phyloP scores from a whole-genome alignment of 2,113 vertebrate genomes.

The Motacilla tschutschensis region DNA sequence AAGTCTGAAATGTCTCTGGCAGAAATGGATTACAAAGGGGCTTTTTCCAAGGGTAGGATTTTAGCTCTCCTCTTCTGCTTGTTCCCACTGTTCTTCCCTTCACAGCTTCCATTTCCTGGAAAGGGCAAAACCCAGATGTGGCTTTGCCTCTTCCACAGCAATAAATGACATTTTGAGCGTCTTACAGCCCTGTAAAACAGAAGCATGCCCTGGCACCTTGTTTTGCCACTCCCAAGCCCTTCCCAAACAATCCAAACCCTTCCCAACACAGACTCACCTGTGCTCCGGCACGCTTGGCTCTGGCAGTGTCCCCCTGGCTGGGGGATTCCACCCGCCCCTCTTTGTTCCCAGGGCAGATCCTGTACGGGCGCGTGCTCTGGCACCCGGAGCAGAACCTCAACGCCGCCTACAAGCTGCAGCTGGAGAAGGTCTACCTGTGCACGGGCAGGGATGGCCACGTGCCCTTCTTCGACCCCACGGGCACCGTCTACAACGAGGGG shows the following conservation, averaged over 20 bases:
- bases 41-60: slow-evolving; percentile 91
- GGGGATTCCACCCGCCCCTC: neutral
- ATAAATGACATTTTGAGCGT: neutral
- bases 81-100: neutral
- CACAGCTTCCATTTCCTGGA: neutral
- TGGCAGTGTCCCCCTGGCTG: fast-evolving
- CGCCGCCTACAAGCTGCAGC: slow-evolving; percentile 88
- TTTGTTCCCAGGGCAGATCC: slow-evolving; percentile 83
- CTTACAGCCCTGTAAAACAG: neutral
- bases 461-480: slow-evolving; percentile 95
- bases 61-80: neutral
- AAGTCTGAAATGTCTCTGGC: slow-evolving; percentile 84
- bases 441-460: slow-evolving; percentile 93
- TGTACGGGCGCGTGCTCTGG: slow-evolving; percentile 94
- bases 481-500: slow-evolving; percentile 94
- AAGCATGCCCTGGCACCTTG: fast-evolving
- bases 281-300: neutral
- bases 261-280: fast-evolving
- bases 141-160: neutral
- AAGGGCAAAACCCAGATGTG: neutral
- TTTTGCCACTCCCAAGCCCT: neutral
- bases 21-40: slow-evolving; percentile 98
- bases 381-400: slow-evolving; percentile 95
- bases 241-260: neutral
- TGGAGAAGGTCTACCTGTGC: slow-evolving; percentile 97